Conservation (phyloP, 2,113 vertebrate species). For the Dinomys branickii region DNA sequence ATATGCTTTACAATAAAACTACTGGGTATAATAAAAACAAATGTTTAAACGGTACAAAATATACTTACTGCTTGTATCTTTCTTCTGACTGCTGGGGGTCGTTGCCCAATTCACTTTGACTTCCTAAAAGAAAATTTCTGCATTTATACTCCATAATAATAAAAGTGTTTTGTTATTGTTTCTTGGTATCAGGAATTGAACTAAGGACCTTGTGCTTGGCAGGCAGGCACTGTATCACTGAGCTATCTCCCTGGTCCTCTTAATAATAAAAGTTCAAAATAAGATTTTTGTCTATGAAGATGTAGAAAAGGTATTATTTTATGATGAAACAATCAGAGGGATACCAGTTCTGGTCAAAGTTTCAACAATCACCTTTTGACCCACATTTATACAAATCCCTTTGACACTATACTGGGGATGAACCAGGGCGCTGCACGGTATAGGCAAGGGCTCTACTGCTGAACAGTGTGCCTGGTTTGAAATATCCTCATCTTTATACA, state of each 20-base stretch:
- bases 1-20: slow-evolving; percentile 77
- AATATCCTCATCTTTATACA: slow-evolving; percentile 31
- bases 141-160: slow-evolving; percentile 67
- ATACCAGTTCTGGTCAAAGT: neutral
- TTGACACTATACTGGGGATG: neutral
- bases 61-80: slow-evolving; percentile 99
- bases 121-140: slow-evolving; percentile 89
- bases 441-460: neutral
- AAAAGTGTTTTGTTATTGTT: neutral
- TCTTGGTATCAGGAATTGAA: too few relatives aligned
- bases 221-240: too few relatives aligned
- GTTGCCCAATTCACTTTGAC: slow-evolving; percentile 99
- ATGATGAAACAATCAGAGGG: slow-evolving; percentile 14
- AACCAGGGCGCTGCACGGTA: neutral
- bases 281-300: slow-evolving; percentile 35
- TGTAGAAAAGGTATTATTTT: neutral
- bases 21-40: slow-evolving; percentile 69
- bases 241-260: too few relatives aligned
- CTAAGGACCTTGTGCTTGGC: too few relatives aligned
- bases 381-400: neutral
- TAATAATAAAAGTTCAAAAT: slow-evolving; percentile 62
- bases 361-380: slow-evolving; percentile 8
- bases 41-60: slow-evolving; percentile 22
- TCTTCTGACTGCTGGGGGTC: slow-evolving; percentile 99
- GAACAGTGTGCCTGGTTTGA: neutral